Evolutionary conservation across 1,140 invertebrate species (phyloP).

Genomic region (Elymnias hypermnestra): DNA sequence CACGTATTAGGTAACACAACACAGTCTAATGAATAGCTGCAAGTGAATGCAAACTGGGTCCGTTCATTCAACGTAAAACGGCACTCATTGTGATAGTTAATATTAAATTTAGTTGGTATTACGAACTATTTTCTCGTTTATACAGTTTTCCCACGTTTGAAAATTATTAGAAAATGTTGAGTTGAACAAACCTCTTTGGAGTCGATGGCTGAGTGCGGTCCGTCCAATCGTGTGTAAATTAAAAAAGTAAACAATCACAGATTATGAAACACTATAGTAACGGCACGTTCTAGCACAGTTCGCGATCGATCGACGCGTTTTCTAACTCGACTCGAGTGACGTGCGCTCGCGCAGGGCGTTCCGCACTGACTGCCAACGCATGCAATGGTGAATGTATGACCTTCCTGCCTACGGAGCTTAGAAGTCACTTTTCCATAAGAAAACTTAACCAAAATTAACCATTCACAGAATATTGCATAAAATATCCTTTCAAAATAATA

Average conservation of each 20-base stretch:
- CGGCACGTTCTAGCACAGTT: slow-evolving; percentile 52
- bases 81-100: too few relatives aligned
- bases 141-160: slow-evolving; percentile 6
- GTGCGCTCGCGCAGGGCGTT: slow-evolving; percentile 55
- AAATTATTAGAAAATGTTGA: slow-evolving; percentile 10
- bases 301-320: slow-evolving; percentile 34
- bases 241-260: slow-evolving; percentile 64
- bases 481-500: background rate
- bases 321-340: slow-evolving; percentile 25
- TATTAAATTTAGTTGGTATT: too few relatives aligned
- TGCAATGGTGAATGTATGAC: slow-evolving; percentile 54
- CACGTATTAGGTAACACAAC: slow-evolving; percentile 52
- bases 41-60: slow-evolving; percentile 39
- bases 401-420: slow-evolving; percentile 64
- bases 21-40: slow-evolving; percentile 51
- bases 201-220: slow-evolving; percentile 36
- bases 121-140: too few relatives aligned
- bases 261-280: slow-evolving; percentile 65
- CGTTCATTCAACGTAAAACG: background rate
- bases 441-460: background rate
- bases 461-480: background rate
- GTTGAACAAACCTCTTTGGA: slow-evolving; percentile 48
- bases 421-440: slow-evolving; percentile 47
- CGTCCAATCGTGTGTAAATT: slow-evolving; percentile 38
- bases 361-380: slow-evolving; percentile 51